Evolutionary conservation across 2,888 invertebrate genomes (phyloP).

Genomic region (Melieria crassipennis): DNA sequence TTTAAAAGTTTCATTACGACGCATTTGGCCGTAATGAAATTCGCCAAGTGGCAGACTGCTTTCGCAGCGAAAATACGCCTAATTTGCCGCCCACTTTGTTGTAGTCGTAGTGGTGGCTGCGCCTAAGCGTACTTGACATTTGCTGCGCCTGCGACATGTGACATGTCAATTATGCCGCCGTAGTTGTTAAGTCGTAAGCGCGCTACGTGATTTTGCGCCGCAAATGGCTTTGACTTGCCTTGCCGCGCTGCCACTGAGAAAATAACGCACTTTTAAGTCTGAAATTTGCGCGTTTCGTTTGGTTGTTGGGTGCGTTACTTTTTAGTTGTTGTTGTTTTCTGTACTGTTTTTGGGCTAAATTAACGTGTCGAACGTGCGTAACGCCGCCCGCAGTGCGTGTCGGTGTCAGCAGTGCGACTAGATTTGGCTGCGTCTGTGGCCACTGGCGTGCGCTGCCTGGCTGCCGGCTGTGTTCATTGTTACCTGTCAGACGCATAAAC

Average conservation of each 20-base stretch:
- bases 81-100: no score
- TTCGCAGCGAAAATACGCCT: no score
- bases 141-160: neutral
- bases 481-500: constrained; percentile 11
- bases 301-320: neutral
- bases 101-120: no score
- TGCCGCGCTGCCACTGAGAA: neutral
- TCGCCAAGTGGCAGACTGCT: no score
- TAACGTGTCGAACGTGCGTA: constrained; percentile 4
- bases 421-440: neutral
- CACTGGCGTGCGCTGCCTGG: neutral
- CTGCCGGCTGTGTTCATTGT: neutral
- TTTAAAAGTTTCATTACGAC: no score
- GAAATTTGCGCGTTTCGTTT: no score
- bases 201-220: neutral
- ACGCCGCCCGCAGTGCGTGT: neutral
- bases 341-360: neutral
- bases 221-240: neutral
- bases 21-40: no score
- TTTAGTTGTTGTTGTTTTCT: neutral
- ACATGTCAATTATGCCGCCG: constrained; percentile 19
- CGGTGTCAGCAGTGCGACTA: neutral
- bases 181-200: neutral
- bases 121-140: neutral
- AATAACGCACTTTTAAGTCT: no score